A percentile compares a stretch with the other conserved stretches of the same genome.
Evolutionary conservation across 2,888 invertebrate species (phyloP).

Genomic region (Agonum fuliginosum): DNA sequence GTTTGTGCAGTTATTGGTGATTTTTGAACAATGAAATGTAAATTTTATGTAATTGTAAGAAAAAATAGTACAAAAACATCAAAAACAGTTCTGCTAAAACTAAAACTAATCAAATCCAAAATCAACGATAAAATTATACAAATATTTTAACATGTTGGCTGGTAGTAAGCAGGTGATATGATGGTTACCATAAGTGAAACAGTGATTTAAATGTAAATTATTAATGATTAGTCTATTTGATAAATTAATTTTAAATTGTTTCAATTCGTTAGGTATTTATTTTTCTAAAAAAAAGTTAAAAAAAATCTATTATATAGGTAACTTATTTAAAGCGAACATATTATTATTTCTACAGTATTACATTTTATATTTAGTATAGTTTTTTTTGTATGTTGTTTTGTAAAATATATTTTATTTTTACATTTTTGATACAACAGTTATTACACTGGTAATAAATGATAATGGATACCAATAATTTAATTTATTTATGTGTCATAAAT

Average conservation of each 20-base stretch:
- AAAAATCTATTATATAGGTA: background rate
- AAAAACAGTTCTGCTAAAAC: too few relatives aligned
- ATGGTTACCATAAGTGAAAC: conserved; percentile 5
- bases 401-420: background rate
- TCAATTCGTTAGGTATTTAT: too few relatives aligned
- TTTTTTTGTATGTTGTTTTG: conserved; percentile 3
- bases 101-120: too few relatives aligned
- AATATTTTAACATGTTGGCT: too few relatives aligned
- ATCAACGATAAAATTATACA: too few relatives aligned
- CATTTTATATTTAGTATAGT: conserved; percentile 21
- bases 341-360: conserved; percentile 31
- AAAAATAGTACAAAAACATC: conserved; percentile 25
- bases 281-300: background rate
- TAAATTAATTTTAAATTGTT: background rate
- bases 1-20: conserved; percentile 44
- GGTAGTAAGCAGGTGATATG: conserved; percentile 28
- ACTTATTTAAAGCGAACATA: background rate
- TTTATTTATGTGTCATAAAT: conserved; percentile 3
- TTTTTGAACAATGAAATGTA: background rate
- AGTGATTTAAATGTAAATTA: background rate
- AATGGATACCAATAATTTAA: too few relatives aligned
- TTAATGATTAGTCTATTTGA: background rate
- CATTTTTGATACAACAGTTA: background rate
- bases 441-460: background rate
- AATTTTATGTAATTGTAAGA: conserved; percentile 25